Percentiles rank a stretch among this genome's conserved stretches.
phyloP scores from a whole-genome alignment of 2,113 vertebrate genomes.

The Prunella himalayana region DNA sequence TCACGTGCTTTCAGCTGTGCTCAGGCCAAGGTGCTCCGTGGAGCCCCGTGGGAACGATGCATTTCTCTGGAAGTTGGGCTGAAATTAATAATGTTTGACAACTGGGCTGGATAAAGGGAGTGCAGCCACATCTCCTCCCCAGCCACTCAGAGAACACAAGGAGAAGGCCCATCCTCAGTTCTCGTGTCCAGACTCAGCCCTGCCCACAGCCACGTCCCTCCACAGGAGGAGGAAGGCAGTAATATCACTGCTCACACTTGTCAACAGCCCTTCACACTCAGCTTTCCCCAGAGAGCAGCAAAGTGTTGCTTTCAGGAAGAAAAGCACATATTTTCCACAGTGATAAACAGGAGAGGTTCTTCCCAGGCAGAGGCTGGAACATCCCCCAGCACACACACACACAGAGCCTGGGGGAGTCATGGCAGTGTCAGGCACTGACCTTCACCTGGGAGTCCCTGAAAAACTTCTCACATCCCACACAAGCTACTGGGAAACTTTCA shows the following conservation, averaged over 20 bases:
- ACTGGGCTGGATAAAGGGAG: neutral
- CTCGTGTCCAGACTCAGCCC: neutral
- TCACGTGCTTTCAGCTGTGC: neutral
- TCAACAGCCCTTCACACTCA: neutral
- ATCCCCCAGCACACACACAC: fast-evolving
- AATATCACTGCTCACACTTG: neutral
- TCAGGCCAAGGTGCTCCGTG: neutral
- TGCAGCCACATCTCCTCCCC: neutral
- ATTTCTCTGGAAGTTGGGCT: neutral
- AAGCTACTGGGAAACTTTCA: neutral
- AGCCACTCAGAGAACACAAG: neutral
- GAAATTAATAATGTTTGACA: neutral
- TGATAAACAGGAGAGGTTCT: neutral
- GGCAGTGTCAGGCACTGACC: neutral
- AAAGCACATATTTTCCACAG: neutral
- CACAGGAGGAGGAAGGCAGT: neutral
- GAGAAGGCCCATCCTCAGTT: neutral
- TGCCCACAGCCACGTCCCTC: neutral
- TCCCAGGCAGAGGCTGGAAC: neutral
- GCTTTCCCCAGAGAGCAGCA: neutral
- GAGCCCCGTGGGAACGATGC: neutral
- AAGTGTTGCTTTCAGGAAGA: neutral
- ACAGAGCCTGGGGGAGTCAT: too few species aligned
- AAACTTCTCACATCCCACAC: neutral
- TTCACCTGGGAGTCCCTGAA: neutral